Percentiles rank a stretch among this genome's conserved stretches.
These are phyloP conservation scores for Crossoptilon crossoptilon DNA, from an alignment of 2,797 vertebrate species.

Conservation along the genomic window DNA sequence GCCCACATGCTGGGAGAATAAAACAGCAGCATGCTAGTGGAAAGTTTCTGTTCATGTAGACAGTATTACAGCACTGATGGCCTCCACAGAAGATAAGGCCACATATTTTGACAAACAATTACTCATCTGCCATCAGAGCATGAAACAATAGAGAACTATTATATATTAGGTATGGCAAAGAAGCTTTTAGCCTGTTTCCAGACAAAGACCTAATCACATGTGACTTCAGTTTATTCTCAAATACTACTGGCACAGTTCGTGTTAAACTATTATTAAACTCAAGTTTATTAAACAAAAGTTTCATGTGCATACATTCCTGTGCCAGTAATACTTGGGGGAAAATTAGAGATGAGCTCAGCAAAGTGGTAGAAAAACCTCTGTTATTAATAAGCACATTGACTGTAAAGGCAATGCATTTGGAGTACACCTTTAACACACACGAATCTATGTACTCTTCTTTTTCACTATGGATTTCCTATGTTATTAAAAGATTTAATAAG, in stretches of 20 bases:
- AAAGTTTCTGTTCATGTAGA: conserved; percentile 15
- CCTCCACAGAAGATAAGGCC: not conserved
- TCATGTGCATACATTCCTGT: not conserved
- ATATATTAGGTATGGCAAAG: not conserved
- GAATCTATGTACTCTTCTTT: not conserved
- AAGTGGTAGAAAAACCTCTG: not conserved
- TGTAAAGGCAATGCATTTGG: not conserved
- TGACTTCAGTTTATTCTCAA: not conserved
- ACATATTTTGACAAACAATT: not conserved
- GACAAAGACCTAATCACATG: accelerated
- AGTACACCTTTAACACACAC: not conserved
- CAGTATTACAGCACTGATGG: not conserved
- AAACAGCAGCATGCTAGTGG: not conserved
- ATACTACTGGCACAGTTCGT: not conserved
- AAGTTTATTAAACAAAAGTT: not conserved
- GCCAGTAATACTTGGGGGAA: not conserved
- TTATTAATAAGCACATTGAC: not conserved
- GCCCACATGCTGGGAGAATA: not conserved
- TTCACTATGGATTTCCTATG: not conserved
- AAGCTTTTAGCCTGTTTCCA: not conserved
- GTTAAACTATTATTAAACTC: not conserved
- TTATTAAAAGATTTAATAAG: not conserved
- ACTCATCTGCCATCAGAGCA: not conserved
- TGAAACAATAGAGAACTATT: conserved; percentile 6
- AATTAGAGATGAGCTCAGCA: not conserved